These are phyloP conservation scores for Pogonognathellus flavescens DNA, from an alignment of 1,140 invertebrate genomes.

Conservation along the genomic window DNA sequence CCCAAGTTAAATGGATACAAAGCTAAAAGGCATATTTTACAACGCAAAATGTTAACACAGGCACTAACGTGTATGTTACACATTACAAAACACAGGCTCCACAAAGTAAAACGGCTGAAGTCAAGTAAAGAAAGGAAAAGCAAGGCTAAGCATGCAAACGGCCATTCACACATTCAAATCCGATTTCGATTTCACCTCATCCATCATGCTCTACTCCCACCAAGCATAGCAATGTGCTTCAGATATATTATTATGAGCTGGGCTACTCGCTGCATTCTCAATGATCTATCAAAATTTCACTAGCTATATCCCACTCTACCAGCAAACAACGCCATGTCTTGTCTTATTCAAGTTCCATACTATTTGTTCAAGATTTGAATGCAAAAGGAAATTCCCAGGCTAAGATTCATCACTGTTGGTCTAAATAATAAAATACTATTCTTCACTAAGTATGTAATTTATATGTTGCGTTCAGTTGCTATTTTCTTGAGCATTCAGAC, in stretches of 20 bases:
- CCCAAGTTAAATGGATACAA: no score
- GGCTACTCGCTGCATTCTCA: slow-evolving; percentile 24
- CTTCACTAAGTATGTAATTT: no score
- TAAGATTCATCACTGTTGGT: no score
- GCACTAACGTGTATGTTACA: background rate
- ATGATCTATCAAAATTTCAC: slow-evolving; percentile 29
- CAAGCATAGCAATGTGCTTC: slow-evolving; percentile 30
- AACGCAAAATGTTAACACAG: background rate
- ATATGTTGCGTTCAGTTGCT: no score
- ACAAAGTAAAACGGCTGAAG: background rate
- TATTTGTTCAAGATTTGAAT: no score
- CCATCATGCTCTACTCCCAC: slow-evolving; percentile 50
- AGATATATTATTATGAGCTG: slow-evolving; percentile 20
- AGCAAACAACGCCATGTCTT: background rate
- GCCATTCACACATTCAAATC: slow-evolving; percentile 47
- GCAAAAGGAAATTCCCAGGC: no score
- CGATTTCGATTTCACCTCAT: slow-evolving; percentile 53
- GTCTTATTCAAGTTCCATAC: no score
- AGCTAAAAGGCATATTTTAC: background rate
- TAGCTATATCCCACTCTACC: background rate
- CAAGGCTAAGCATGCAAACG: slow-evolving; percentile 11
- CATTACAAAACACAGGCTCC: background rate
- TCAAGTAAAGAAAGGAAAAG: background rate
- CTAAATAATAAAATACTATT: no score
- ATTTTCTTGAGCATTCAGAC: no score